Evolutionary conservation across 2,888 invertebrate species (phyloP).

Genomic region (Parelbella ahira): DNA sequence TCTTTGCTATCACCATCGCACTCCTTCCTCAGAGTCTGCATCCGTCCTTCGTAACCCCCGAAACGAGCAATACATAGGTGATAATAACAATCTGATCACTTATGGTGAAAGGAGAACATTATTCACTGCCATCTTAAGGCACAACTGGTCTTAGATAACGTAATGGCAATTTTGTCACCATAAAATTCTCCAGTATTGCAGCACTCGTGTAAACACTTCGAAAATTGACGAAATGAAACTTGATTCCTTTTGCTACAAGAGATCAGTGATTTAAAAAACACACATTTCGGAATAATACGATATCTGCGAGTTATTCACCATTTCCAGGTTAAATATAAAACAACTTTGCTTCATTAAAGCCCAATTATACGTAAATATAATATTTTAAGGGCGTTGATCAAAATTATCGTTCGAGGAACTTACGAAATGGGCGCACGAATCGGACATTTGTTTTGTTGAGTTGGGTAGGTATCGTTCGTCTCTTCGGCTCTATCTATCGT

Average conservation of each 20-base stretch:
- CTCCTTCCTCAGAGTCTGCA: constrained; percentile 65
- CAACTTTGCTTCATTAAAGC: constrained; percentile 38
- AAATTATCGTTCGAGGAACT: constrained; percentile 73
- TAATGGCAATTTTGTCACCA: constrained; percentile 34
- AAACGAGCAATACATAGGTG: constrained; percentile 70
- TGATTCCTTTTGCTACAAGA: constrained; percentile 72
- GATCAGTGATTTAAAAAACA: constrained; percentile 52
- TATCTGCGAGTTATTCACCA: constrained; percentile 32
- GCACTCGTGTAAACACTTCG: constrained; percentile 65
- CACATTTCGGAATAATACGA: constrained; percentile 40
- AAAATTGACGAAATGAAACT: constrained; percentile 58
- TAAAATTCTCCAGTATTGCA: constrained; percentile 43
- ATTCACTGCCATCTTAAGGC: constrained; percentile 64
- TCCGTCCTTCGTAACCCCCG: constrained; percentile 57
- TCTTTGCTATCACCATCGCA: constrained; percentile 88
- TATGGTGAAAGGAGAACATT: constrained; percentile 72
- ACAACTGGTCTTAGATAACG: constrained; percentile 41
- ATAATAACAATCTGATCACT: constrained; percentile 65
- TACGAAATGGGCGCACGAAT: constrained; percentile 79
- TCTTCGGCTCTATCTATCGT: constrained; percentile 31
- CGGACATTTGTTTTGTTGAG: constrained; percentile 80
- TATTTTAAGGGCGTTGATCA: constrained; percentile 61
- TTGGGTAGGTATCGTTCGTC: constrained; percentile 39
- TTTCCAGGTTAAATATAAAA: constrained; percentile 29
- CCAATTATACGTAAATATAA: constrained; percentile 39